phyloP scores from a whole-genome alignment of 2,888 invertebrate genomes.

The Parnassius mnemosyne region DNA sequence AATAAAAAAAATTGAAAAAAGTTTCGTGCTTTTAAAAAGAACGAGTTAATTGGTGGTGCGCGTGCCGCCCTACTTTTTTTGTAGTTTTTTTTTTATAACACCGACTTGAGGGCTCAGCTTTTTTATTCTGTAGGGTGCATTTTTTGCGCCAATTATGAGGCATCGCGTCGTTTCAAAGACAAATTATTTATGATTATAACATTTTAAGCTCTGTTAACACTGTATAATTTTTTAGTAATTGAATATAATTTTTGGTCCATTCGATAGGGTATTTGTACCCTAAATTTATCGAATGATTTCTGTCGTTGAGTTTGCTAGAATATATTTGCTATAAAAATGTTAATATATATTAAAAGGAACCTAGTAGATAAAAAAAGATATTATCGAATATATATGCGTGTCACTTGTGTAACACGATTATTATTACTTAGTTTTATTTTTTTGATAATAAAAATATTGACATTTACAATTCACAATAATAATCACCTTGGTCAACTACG shows the following conservation, averaged over 20 bases:
- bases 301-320: no score
- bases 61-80: slow-evolving; percentile 68
- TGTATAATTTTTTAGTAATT: slow-evolving; percentile 44
- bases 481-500: no score
- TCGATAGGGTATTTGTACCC: no score
- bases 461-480: no score
- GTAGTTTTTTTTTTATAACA: slow-evolving; percentile 41
- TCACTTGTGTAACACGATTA: no score
- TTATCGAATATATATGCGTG: no score
- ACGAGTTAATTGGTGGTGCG: slow-evolving; percentile 68
- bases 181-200: slow-evolving; percentile 66
- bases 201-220: slow-evolving; percentile 50
- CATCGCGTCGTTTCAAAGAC: slow-evolving; percentile 45
- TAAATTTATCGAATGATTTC: no score
- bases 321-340: no score
- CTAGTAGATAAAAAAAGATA: no score
- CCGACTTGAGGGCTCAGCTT: slow-evolving; percentile 36
- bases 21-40: slow-evolving; percentile 57
- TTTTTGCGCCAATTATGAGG: slow-evolving; percentile 69
- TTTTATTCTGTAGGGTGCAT: slow-evolving; percentile 59
- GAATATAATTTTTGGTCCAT: slow-evolving; percentile 34
- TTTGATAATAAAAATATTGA: no score
- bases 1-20: slow-evolving; percentile 67
- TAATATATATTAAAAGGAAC: no score
- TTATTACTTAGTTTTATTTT: no score